A percentile compares a stretch with the other conserved stretches of the same genome.
phyloP scores from a whole-genome alignment of 2,797 vertebrate species.

The Pantherophis alleghaniensis region DNA sequence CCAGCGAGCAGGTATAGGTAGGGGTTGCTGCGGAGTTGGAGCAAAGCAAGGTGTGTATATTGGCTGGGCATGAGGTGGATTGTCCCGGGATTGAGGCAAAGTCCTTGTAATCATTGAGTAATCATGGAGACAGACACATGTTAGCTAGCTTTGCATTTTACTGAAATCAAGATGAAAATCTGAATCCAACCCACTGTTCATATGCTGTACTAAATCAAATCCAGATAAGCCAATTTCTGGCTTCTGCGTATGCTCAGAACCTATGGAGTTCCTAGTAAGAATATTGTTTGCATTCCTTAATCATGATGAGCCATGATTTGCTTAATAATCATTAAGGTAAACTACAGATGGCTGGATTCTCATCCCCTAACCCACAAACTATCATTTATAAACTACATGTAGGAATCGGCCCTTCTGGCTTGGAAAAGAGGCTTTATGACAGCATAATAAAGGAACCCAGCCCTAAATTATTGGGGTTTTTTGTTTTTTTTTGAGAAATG shows the following conservation, averaged over 20 bases:
- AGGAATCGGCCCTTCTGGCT: not conserved
- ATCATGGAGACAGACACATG: not conserved
- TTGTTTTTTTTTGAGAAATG: not conserved
- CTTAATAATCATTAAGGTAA: not conserved
- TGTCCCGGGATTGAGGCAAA: not conserved
- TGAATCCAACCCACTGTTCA: not conserved
- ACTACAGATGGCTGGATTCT: not conserved
- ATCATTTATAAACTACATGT: not conserved
- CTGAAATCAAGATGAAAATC: not conserved
- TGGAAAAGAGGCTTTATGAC: not conserved
- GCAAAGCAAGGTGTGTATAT: conserved; percentile 21
- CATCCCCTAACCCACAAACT: not conserved
- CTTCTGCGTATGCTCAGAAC: not conserved
- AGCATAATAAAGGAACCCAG: not conserved
- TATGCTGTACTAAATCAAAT: not conserved
- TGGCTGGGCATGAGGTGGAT: not conserved
- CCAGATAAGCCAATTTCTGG: not conserved
- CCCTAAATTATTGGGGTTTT: not conserved
- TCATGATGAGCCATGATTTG: not conserved
- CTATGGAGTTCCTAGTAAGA: not conserved
- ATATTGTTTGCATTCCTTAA: not conserved
- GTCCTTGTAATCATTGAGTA: not conserved
- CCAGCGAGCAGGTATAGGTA: not conserved
- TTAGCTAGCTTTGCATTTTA: not conserved
- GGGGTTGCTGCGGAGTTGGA: not conserved